Evolutionary conservation across 2,888 invertebrate species (phyloP).

Genomic region (Lutraria lutraria): DNA sequence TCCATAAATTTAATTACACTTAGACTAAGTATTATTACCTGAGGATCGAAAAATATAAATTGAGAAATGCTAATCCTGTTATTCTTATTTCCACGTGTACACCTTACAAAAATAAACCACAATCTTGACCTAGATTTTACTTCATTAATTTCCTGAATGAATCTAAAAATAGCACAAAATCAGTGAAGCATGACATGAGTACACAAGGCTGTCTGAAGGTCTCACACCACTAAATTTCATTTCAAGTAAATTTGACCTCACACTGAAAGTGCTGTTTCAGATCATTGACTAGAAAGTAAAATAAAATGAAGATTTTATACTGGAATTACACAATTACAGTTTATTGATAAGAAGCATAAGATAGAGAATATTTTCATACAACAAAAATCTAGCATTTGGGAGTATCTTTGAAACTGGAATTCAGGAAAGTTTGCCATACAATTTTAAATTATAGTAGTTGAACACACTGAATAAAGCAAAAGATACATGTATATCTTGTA

Average conservation of each 20-base stretch:
- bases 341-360: too few relatives aligned
- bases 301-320: not conserved
- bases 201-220: not conserved
- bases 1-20: not conserved
- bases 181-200: constrained; percentile 22
- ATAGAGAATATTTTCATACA: too few relatives aligned
- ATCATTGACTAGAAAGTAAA: not conserved
- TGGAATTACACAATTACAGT: not conserved
- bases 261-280: not conserved
- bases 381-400: too few relatives aligned
- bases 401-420: too few relatives aligned
- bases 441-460: too few relatives aligned
- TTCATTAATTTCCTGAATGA: constrained; percentile 42
- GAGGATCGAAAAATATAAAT: not conserved
- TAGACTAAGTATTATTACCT: not conserved
- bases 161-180: constrained; percentile 40
- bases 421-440: too few relatives aligned
- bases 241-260: not conserved
- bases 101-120: constrained; percentile 21
- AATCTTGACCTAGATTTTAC: constrained; percentile 43
- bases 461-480: too few relatives aligned
- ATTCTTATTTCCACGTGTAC: constrained; percentile 27
- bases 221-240: constrained; percentile 20
- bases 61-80: not conserved
- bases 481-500: too few relatives aligned